Evolutionary conservation across 2,888 invertebrate genomes (phyloP).

Genomic region (Phortica magna): DNA sequence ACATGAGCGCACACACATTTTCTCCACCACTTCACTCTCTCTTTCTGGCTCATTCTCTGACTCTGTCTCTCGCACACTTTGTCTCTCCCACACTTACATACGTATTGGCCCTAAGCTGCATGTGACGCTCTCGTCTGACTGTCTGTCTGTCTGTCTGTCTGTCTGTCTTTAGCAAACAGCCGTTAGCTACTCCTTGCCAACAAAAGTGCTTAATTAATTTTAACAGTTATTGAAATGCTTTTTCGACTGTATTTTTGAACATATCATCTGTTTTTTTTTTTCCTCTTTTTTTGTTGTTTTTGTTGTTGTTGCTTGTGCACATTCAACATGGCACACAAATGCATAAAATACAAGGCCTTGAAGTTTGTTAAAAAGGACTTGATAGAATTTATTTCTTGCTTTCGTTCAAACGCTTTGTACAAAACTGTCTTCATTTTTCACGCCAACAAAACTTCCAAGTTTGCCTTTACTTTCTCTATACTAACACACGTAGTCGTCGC

Average conservation of each 20-base stretch:
- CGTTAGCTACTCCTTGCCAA: slow-evolving; percentile 35
- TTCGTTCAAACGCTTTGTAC: neutral
- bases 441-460: slow-evolving; percentile 29
- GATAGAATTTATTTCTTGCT: neutral
- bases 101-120: neutral
- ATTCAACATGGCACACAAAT: neutral
- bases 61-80: neutral
- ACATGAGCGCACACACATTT: neutral
- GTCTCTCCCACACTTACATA: slow-evolving; percentile 19
- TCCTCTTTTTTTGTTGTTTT: neutral
- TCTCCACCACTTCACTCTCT: neutral
- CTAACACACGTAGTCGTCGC: neutral
- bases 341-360: no score
- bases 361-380: no score
- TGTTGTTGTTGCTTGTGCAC: neutral
- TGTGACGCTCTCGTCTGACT: neutral
- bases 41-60: neutral
- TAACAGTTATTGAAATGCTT: slow-evolving; percentile 75
- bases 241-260: slow-evolving; percentile 34
- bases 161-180: slow-evolving; percentile 1
- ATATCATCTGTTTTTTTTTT: neutral
- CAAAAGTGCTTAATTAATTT: slow-evolving; percentile 76
- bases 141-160: neutral
- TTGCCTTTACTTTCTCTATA: slow-evolving; percentile 23
- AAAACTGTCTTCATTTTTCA: slow-evolving; percentile 10